These are phyloP conservation scores for Typhlomys cinereus DNA, from an alignment of 2,113 vertebrate genomes.

Conservation along the genomic window DNA sequence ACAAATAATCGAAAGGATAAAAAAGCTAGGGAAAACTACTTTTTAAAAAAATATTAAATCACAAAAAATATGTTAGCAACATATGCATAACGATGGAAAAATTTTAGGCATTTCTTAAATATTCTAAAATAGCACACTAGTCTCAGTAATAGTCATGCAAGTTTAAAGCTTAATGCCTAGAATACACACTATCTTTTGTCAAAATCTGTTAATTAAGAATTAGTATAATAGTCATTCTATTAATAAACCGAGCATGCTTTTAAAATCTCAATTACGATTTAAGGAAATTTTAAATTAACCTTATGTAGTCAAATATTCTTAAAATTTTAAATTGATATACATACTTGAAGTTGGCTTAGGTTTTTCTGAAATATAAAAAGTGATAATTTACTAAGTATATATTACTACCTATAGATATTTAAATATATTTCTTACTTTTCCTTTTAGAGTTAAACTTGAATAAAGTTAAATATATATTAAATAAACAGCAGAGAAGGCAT, in stretches of 20 bases:
- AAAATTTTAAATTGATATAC: constrained; percentile 50
- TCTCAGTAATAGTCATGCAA: neutral
- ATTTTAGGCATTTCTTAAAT: neutral
- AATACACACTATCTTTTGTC: neutral
- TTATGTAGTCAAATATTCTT: neutral
- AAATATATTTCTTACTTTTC: neutral
- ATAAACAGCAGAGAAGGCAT: neutral
- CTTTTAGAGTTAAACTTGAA: neutral
- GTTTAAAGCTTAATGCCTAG: neutral
- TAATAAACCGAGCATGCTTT: neutral
- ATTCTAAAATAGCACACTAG: neutral
- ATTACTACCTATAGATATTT: neutral
- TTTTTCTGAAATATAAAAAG: constrained; percentile 74
- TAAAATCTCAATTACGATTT: neutral
- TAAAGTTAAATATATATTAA: neutral
- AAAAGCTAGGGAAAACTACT: neutral
- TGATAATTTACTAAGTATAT: neutral
- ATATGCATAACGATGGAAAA: neutral
- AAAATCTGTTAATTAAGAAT: neutral
- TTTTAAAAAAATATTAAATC: neutral
- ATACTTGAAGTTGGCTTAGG: constrained; percentile 79
- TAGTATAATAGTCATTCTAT: neutral
- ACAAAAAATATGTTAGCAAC: neutral
- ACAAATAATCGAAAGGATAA: neutral
- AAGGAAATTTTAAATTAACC: neutral